Conservation (phyloP, 2,113 vertebrate species). For the Paradoxurus hermaphroditus region DNA sequence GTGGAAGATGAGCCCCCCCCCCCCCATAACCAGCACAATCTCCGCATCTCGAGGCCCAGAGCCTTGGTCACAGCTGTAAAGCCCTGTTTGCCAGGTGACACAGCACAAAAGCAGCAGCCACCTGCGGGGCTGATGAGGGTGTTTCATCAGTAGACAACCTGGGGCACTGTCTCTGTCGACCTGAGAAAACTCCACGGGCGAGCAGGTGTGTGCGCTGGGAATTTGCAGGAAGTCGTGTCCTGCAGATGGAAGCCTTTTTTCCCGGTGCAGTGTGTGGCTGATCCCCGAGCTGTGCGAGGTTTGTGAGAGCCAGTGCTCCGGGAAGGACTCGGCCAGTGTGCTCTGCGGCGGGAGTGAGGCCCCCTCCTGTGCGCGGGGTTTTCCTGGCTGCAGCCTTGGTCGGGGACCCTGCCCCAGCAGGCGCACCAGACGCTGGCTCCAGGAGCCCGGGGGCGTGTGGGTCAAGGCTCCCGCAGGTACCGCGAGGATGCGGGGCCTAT, state of each 20-base stretch:
- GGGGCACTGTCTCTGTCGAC: not conserved
- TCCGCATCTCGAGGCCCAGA: not conserved
- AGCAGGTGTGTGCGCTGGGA: not conserved
- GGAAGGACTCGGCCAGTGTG: too few species aligned
- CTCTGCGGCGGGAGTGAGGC: too few species aligned
- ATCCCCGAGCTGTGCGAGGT: fast-evolving
- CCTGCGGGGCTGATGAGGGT: not conserved
- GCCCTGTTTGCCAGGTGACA: not conserved
- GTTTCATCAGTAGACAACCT: not conserved
- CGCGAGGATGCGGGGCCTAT: fast-evolving
- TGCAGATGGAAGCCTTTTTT: not conserved
- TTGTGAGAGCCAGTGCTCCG: not conserved
- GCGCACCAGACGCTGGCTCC: not conserved
- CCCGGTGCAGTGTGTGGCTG: fast-evolving
- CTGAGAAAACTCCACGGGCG: not conserved
- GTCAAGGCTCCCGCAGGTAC: not conserved
- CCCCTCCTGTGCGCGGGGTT: not conserved
- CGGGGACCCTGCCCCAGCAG: too few species aligned
- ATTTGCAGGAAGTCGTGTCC: not conserved
- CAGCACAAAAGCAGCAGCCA: too few species aligned
- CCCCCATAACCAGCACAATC: not conserved
- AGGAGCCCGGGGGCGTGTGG: not conserved
- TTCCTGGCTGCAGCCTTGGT: not conserved
- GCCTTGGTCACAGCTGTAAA: not conserved
- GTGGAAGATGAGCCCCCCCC: not conserved